Evolutionary conservation across 1,140 invertebrate genomes (phyloP).

Genomic region (Trialeurodes vaporariorum): DNA sequence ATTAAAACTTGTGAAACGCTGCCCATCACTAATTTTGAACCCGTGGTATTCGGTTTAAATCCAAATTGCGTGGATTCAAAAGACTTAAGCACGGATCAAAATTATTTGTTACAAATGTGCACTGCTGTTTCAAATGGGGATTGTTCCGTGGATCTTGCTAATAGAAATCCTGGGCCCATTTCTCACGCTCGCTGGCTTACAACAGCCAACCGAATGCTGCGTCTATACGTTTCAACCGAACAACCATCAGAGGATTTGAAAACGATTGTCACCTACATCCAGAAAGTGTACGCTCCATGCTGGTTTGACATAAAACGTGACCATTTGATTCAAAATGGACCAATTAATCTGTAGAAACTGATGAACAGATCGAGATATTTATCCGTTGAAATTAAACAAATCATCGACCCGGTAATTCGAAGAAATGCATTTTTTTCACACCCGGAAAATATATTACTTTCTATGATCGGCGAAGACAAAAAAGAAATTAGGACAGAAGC

Average conservation of each 20-base stretch:
- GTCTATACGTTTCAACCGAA: slow-evolving; percentile 18
- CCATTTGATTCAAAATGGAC: not conserved
- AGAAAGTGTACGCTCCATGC: slow-evolving; percentile 19
- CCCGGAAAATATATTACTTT: slow-evolving; percentile 30
- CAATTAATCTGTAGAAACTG: not conserved
- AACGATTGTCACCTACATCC: slow-evolving; percentile 16
- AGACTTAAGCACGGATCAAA: slow-evolving; percentile 26
- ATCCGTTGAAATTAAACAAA: not conserved
- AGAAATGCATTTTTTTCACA: slow-evolving; percentile 26
- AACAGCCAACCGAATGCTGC: slow-evolving; percentile 21
- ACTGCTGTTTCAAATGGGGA: slow-evolving; percentile 13
- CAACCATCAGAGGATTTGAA: slow-evolving; percentile 15
- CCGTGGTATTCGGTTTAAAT: no score
- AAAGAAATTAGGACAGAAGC: slow-evolving; percentile 26
- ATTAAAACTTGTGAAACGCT: not conserved
- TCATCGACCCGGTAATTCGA: slow-evolving; percentile 24
- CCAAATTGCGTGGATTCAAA: no score
- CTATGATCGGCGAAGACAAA: slow-evolving; percentile 27
- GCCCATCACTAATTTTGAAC: not conserved
- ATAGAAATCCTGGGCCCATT: slow-evolving; percentile 19
- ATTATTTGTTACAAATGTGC: slow-evolving; percentile 26
- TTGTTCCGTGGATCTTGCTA: slow-evolving; percentile 18
- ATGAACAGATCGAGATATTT: slow-evolving; percentile 4
- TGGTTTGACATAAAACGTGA: slow-evolving; percentile 22
- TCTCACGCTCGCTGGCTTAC: slow-evolving; percentile 23